Conservation (phyloP, 2,113 vertebrate species). For the Macrotis lagotis region DNA sequence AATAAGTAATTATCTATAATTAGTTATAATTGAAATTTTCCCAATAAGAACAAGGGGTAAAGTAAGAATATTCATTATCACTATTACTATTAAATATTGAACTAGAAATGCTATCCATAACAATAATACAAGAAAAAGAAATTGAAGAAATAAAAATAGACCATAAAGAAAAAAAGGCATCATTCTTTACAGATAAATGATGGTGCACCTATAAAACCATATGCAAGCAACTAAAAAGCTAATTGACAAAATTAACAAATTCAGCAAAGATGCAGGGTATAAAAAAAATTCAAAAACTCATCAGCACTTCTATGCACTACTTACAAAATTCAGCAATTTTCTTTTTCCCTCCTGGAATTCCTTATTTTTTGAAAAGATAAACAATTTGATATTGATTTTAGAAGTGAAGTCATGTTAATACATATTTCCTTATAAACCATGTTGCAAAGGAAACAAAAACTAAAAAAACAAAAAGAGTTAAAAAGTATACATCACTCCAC, state of each 20-base stretch:
- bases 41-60: neutral
- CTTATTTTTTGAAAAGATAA: too few relatives aligned
- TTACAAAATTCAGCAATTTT: neutral
- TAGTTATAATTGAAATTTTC: neutral
- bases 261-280: neutral
- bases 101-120: neutral
- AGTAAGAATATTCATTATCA: neutral
- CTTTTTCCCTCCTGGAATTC: too few relatives aligned
- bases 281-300: neutral
- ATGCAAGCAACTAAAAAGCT: neutral
- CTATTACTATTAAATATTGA: neutral
- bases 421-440: too few relatives aligned
- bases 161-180: neutral
- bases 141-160: neutral
- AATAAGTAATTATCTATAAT: too few relatives aligned
- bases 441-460: too few relatives aligned
- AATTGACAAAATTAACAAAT: neutral
- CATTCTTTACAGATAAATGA: neutral
- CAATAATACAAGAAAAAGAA: neutral
- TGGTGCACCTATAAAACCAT: neutral
- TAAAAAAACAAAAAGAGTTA: too few relatives aligned
- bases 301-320: neutral
- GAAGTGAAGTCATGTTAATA: too few relatives aligned
- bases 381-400: too few relatives aligned
- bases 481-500: too few relatives aligned